Conservation (phyloP, 2,888 invertebrate species). For the Xylocampa areola region DNA sequence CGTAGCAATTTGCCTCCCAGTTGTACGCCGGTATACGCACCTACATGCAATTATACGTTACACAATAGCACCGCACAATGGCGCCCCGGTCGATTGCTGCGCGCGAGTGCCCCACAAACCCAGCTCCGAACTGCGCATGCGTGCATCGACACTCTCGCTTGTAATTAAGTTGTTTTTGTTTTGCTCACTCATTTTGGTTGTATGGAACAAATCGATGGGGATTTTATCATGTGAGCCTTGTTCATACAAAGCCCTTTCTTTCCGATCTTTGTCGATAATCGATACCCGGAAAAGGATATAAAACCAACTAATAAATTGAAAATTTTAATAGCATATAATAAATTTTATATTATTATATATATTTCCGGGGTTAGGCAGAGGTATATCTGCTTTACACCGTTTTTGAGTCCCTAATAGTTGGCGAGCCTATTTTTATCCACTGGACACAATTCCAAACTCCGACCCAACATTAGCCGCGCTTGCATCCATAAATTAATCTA, state of each 20-base stretch:
- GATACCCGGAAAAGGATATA: constrained; percentile 13
- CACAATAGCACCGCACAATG: constrained; percentile 71
- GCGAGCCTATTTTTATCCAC: no score
- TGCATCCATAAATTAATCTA: neutral
- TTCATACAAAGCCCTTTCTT: no score
- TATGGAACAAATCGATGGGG: constrained; percentile 1
- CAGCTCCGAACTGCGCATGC: constrained; percentile 50
- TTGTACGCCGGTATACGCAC: constrained; percentile 39
- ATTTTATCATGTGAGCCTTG: no score
- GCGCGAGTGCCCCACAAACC: constrained; percentile 79
- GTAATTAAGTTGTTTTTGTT: constrained; percentile 24
- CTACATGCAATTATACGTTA: constrained; percentile 73
- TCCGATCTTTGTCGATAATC: constrained; percentile 28
- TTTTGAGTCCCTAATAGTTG: no score
- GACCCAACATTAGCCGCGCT: no score
- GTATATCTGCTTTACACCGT: no score
- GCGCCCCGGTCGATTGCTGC: constrained; percentile 58
- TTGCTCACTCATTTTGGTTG: constrained; percentile 9
- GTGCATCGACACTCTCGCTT: constrained; percentile 26
- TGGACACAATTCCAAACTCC: no score
- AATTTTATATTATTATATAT: no score
- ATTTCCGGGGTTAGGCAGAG: no score
- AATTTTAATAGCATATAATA: no score
- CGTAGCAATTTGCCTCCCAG: constrained; percentile 28
- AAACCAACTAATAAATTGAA: no score